A percentile compares a stretch with the other conserved stretches of the same genome.
Evolutionary conservation across 2,797 vertebrate genomes (phyloP).

Genomic region (Darevskia nairensis): DNA sequence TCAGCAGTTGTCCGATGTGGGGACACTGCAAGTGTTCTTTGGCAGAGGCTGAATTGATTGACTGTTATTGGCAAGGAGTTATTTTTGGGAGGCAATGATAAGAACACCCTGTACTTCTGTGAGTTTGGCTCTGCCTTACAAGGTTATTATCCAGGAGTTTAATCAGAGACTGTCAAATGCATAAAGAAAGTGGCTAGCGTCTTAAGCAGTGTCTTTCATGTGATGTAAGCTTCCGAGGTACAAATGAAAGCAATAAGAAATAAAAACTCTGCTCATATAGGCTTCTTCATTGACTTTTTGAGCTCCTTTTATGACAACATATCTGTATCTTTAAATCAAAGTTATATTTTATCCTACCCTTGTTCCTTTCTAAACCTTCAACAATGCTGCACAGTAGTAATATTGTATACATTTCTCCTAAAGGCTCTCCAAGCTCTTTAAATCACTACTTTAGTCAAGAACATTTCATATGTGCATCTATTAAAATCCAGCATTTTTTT

Average conservation of each 20-base stretch:
- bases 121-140: conserved; percentile 55
- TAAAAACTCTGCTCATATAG: neutral
- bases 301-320: conserved; percentile 16
- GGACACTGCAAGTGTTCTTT: conserved; percentile 37
- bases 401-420: neutral
- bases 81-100: conserved; percentile 59
- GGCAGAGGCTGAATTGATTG: conserved; percentile 59
- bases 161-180: conserved; percentile 56
- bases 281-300: conserved; percentile 19
- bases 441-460: conserved; percentile 2
- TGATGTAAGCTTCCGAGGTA: conserved; percentile 46
- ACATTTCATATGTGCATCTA: neutral
- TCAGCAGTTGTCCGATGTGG: conserved; percentile 49
- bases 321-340: conserved; percentile 25
- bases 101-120: conserved; percentile 53
- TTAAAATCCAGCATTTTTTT: conserved; percentile 15
- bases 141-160: conserved; percentile 65
- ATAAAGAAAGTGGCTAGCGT: conserved; percentile 43
- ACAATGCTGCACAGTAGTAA: conserved; percentile 19
- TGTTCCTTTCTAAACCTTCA: neutral
- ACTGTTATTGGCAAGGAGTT: conserved; percentile 63
- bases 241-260: conserved; percentile 32
- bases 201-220: conserved; percentile 51
- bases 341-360: neutral
- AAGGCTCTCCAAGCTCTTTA: neutral